Evolutionary conservation across 2,888 invertebrate genomes (phyloP), one percentile per base, ranked within the genome.

Genomic region (Sinopyrophorus schimmeli): DNA sequence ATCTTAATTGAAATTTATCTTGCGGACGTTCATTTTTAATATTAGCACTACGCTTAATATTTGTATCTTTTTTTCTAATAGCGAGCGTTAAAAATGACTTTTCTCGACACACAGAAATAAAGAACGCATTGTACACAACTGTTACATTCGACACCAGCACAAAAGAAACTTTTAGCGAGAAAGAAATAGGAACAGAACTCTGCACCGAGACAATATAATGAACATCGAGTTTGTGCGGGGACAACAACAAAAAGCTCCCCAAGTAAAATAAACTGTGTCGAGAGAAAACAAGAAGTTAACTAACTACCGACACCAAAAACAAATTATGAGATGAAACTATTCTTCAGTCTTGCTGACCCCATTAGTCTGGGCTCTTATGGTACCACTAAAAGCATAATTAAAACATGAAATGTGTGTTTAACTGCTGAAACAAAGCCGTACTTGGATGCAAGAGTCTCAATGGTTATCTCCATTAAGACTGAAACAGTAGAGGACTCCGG

Each of bases 331-430:
- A 55, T 58, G 58, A 60, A 63, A 61, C 61, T 64, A 64, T 64
- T 63, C 62, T 64, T 63, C 47, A 53, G 50, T 47, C 43, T 40
- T 55, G 49, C 60, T 59, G 64, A 62, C 62, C 65, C 63, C 66
- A 65, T 67, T 68, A 67, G 59, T 55, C 53, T 49, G 49, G 53
- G 56, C 59, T 60, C 58, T 58, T 55, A 58, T 62, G 59, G 59
- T 60, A 57, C 58, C 62, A 53, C 66, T 68, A 68, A 68, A 69
- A 68, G 69, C 68, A 67, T 67, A 69, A 68, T 69, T 69, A 69
- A 68, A 68, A 69, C 68, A 64, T 63, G 66, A 66, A 67, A 68
- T 67, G 68, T 68, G 63, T 65, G 62, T 65, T 68, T 66, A 69
- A 68, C 65, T 64, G 61, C 58, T 66, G 57, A 65, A 65, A 65